Percentiles rank a stretch among this genome's conserved stretches.
phyloP scores from a whole-genome alignment of 2,888 invertebrate genomes.

The Alsophila aescularia region DNA sequence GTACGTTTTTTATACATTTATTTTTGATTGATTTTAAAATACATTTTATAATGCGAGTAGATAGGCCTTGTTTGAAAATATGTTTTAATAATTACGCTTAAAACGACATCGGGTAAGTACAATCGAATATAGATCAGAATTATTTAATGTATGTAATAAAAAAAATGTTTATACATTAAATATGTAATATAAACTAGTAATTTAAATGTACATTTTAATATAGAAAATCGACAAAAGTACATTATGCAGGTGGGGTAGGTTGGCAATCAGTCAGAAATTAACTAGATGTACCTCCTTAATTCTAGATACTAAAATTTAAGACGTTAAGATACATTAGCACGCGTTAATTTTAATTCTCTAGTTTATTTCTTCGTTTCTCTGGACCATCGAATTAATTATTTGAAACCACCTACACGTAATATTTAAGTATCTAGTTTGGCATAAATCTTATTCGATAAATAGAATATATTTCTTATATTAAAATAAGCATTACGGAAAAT shows the following conservation, averaged over 20 bases:
- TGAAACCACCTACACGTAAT: slow-evolving; percentile 48
- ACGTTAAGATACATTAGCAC: slow-evolving; percentile 58
- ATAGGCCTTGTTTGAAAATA: slow-evolving; percentile 66
- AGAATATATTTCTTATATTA: slow-evolving; percentile 32
- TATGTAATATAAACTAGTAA: slow-evolving; percentile 74
- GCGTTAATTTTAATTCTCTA: slow-evolving; percentile 51
- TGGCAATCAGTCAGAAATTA: slow-evolving; percentile 41
- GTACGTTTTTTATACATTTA: slow-evolving; percentile 62
- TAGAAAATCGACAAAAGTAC: slow-evolving; percentile 59
- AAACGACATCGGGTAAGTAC: slow-evolving; percentile 59
- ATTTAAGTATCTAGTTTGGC: slow-evolving; percentile 65
- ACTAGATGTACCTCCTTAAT: slow-evolving; percentile 51
- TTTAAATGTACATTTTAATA: slow-evolving; percentile 69
- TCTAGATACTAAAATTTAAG: slow-evolving; percentile 64
- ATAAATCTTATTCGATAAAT: slow-evolving; percentile 49
- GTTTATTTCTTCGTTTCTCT: slow-evolving; percentile 50
- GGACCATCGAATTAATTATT: slow-evolving; percentile 58
- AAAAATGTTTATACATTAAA: slow-evolving; percentile 68
- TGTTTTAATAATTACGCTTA: slow-evolving; percentile 67
- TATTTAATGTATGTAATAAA: slow-evolving; percentile 71
- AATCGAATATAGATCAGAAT: slow-evolving; percentile 65
- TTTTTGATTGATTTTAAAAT: slow-evolving; percentile 75
- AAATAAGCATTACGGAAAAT: slow-evolving; percentile 66
- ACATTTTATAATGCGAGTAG: slow-evolving; percentile 67
- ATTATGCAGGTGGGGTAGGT: slow-evolving; percentile 55